Conservation (phyloP, 1,140 invertebrate species). For the Megathymus violae region DNA sequence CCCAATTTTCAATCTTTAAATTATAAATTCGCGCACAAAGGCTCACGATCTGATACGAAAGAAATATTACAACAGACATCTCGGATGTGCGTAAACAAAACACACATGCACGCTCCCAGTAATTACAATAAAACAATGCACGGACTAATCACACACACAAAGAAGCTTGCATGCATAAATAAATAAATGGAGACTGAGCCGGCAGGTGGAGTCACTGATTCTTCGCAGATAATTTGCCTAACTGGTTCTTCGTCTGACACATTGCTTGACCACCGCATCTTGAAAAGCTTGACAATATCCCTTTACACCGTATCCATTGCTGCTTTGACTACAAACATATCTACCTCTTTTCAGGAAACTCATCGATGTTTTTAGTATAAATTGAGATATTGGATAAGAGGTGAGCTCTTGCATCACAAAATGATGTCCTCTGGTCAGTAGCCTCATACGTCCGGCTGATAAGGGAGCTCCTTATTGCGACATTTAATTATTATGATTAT, state of each 20-base stretch:
- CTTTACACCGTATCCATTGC: slow-evolving; percentile 41
- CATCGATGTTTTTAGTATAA: slow-evolving; percentile 33
- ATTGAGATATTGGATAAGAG: neutral
- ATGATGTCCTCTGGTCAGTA: slow-evolving; percentile 62
- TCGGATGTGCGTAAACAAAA: slow-evolving; percentile 26
- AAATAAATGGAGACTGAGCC: slow-evolving; percentile 57
- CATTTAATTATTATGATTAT: slow-evolving; percentile 79
- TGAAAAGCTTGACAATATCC: slow-evolving; percentile 9
- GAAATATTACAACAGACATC: slow-evolving; percentile 30
- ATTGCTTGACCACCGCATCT: slow-evolving; percentile 48
- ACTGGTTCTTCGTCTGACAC: slow-evolving; percentile 75
- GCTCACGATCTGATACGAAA: slow-evolving; percentile 24
- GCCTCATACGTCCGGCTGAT: slow-evolving; percentile 61
- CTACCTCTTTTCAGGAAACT: neutral
- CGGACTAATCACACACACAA: slow-evolving; percentile 61
- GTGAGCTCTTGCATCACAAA: slow-evolving; percentile 39
- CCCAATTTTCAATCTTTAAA: slow-evolving; percentile 24
- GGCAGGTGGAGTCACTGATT: slow-evolving; percentile 77
- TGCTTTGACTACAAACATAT: neutral
- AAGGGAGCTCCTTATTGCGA: slow-evolving; percentile 65
- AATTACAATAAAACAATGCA: slow-evolving; percentile 64
- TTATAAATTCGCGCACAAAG: slow-evolving; percentile 25
- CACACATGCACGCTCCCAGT: slow-evolving; percentile 23
- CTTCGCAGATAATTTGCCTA: slow-evolving; percentile 79
- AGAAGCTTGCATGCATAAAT: slow-evolving; percentile 58